phyloP scores from a whole-genome alignment of 1,140 invertebrate species.

The Drosophila quadrilineata region DNA sequence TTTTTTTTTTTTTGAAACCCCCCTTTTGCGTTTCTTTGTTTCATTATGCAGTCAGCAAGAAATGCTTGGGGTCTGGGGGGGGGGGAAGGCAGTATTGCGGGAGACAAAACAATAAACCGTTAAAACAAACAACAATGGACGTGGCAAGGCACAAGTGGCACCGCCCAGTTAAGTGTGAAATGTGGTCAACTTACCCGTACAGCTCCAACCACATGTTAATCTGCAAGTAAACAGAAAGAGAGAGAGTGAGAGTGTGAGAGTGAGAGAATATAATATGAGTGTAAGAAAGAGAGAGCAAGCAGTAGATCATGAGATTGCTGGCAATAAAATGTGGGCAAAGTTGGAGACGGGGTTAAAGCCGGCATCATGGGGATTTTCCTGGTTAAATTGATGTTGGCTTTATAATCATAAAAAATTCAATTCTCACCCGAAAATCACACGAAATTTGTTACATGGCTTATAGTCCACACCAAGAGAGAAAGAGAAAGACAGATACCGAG shows the following conservation, averaged over 20 bases:
- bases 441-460: constrained; percentile 54
- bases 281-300: neutral
- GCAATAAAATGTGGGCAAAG: constrained; percentile 37
- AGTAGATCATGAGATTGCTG: constrained; percentile 30
- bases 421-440: constrained; percentile 56
- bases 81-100: neutral
- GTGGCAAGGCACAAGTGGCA: neutral
- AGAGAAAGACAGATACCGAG: neutral
- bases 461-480: neutral
- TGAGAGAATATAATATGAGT: neutral
- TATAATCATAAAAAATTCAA: constrained; percentile 66
- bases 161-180: constrained; percentile 2
- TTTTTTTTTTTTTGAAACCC: too few species aligned
- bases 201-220: constrained; percentile 43
- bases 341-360: neutral
- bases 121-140: constrained; percentile 15
- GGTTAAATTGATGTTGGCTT: constrained; percentile 60
- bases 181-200: constrained; percentile 44
- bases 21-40: constrained; percentile 27
- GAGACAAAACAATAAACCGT: constrained; percentile 3
- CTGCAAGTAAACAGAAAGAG: constrained; percentile 35
- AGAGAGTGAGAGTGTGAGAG: constrained; percentile 5
- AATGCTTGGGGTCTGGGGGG: too few species aligned
- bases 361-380: constrained; percentile 29
- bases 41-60: constrained; percentile 2